Conservation (phyloP, 2,888 invertebrate genomes). For the Nomada flava region DNA sequence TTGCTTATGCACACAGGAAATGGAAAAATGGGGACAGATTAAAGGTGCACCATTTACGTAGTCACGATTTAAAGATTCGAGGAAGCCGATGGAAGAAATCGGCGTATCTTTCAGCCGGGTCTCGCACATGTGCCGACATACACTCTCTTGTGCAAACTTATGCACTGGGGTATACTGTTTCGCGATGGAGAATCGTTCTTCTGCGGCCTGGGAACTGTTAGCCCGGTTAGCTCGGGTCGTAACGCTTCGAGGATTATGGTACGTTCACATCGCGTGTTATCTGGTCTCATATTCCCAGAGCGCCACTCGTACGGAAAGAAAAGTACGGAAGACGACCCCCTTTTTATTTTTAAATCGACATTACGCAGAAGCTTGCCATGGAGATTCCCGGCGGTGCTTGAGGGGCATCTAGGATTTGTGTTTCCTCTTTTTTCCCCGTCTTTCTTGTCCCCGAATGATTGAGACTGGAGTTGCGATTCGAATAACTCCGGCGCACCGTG, state of each 20-base stretch:
- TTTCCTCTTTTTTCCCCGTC: too few species aligned
- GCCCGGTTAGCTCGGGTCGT: conserved; percentile 76
- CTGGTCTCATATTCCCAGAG: conserved; percentile 51
- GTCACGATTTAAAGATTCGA: conserved; percentile 31
- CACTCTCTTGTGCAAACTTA: conserved; percentile 21
- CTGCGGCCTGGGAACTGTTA: conserved; percentile 77
- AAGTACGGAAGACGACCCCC: conserved; percentile 10
- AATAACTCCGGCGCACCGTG: neutral
- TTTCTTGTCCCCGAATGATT: neutral
- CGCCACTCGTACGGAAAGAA: conserved; percentile 43
- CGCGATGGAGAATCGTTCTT: conserved; percentile 60
- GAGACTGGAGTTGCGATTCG: conserved; percentile 3
- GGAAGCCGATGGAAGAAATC: conserved; percentile 16
- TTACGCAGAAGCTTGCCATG: neutral
- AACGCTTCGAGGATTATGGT: conserved; percentile 76
- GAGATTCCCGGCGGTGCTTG: neutral
- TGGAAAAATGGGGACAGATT: too few species aligned
- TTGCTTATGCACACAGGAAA: too few species aligned
- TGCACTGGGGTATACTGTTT: conserved; percentile 53
- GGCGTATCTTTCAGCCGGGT: conserved; percentile 28
- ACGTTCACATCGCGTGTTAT: conserved; percentile 71
- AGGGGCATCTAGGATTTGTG: neutral
- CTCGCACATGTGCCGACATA: conserved; percentile 42
- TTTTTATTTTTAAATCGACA: neutral
- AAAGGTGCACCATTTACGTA: too few species aligned